Percentiles rank a stretch among this genome's conserved stretches.
Conservation (phyloP, 2,797 vertebrate species). For the Luscinia luscinia region DNA sequence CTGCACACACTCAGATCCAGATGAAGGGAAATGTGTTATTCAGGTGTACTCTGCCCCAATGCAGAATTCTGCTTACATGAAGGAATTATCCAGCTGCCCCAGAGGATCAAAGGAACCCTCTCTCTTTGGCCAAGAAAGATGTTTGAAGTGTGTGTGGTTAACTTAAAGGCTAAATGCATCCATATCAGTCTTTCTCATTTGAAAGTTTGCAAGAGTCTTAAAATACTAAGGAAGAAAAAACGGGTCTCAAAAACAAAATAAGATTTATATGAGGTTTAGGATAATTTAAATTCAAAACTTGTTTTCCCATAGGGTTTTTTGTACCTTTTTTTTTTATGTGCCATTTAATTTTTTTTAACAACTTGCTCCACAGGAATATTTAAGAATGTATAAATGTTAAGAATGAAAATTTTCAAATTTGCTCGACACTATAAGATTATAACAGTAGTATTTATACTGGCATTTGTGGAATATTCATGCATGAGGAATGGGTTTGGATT, state of each 20-base stretch:
- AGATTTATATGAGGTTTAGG: background rate
- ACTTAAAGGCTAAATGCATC: background rate
- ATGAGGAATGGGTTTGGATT: background rate
- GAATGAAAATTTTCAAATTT: background rate
- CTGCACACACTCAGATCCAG: background rate
- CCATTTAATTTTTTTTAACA: background rate
- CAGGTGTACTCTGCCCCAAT: background rate
- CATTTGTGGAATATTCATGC: background rate
- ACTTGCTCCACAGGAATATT: background rate
- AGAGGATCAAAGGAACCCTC: background rate
- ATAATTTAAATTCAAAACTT: background rate
- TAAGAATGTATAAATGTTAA: background rate
- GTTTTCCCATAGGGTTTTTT: background rate
- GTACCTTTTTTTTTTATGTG: background rate
- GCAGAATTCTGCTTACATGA: background rate
- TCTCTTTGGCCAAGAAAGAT: background rate
- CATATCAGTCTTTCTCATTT: background rate
- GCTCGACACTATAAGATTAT: rapidly evolving
- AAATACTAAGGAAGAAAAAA: background rate
- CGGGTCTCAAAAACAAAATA: background rate
- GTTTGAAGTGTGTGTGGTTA: background rate
- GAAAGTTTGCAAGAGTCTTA: background rate
- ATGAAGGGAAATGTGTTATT: background rate
- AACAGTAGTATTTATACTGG: background rate
- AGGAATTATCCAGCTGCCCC: background rate